A percentile compares a stretch with the other conserved stretches of the same genome.
Evolutionary conservation across 2,888 invertebrate species (phyloP).

Genomic region (Oligia strigilis): DNA sequence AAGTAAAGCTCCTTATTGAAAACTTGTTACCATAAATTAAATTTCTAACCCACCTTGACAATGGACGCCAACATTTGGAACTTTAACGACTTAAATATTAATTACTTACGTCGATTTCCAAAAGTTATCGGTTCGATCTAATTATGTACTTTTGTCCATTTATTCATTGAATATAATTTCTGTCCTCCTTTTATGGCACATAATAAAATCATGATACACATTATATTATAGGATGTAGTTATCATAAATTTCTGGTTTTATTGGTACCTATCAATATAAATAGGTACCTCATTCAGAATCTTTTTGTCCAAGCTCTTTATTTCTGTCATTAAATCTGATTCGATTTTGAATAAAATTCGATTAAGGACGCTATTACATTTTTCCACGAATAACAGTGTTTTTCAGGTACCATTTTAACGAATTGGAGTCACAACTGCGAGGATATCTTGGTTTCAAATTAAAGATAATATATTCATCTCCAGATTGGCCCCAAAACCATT

Average conservation of each 20-base stretch:
- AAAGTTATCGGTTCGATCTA: conserved; percentile 17
- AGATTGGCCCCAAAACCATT: no score
- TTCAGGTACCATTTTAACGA: no score
- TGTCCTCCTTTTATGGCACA: conserved; percentile 22
- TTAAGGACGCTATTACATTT: no score
- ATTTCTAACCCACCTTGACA: conserved; percentile 13
- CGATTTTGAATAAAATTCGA: conserved; percentile 24
- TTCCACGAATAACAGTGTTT: no score
- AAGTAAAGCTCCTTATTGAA: not conserved
- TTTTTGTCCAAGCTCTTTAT: conserved; percentile 32
- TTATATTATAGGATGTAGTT: conserved; percentile 32
- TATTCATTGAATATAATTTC: conserved; percentile 31
- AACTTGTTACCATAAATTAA: conserved; percentile 13
- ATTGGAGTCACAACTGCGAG: no score
- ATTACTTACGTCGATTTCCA: conserved; percentile 1
- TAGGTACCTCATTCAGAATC: conserved; percentile 16
- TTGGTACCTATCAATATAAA: conserved; percentile 21
- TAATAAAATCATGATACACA: conserved; percentile 44
- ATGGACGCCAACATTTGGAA: not conserved
- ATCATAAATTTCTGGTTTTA: conserved; percentile 36
- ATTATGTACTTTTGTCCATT: conserved; percentile 14
- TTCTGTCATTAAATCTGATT: conserved; percentile 38
- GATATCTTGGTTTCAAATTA: no score
- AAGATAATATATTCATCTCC: no score
- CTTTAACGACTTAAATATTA: not conserved